Conservation (phyloP, 1,140 invertebrate species). For the Drosophila arawakana region DNA sequence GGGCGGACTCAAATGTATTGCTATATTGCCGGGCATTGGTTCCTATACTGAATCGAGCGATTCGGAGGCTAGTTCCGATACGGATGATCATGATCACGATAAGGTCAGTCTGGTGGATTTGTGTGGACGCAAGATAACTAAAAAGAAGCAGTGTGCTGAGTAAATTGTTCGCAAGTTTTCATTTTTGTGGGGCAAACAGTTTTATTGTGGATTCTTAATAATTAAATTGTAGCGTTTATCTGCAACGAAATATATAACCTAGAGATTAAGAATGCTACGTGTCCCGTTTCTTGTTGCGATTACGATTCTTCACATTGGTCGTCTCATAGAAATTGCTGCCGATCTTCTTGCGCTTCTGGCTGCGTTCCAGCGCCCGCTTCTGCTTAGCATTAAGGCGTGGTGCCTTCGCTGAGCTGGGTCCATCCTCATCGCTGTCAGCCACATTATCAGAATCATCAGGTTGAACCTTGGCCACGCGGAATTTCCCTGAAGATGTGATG, state of each 20-base stretch:
- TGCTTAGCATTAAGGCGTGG: slow-evolving; percentile 91
- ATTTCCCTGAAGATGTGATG: slow-evolving; percentile 86
- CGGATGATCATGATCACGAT: slow-evolving; percentile 84
- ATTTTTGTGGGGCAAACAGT: slow-evolving; percentile 28
- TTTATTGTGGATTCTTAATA: slow-evolving; percentile 59
- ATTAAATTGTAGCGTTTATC: slow-evolving; percentile 44
- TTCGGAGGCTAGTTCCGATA: slow-evolving; percentile 88
- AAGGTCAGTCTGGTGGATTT: slow-evolving; percentile 85
- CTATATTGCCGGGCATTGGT: slow-evolving; percentile 91
- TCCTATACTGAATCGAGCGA: slow-evolving; percentile 90
- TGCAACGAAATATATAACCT: slow-evolving; percentile 62
- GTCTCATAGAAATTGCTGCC: slow-evolving; percentile 97
- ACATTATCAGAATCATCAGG: slow-evolving; percentile 62
- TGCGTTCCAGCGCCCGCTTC: slow-evolving; percentile 90
- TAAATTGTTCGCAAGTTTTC: slow-evolving; percentile 17
- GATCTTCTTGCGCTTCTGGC: slow-evolving; percentile 92
- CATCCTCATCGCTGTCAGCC: slow-evolving; percentile 77
- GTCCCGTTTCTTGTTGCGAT: slow-evolving; percentile 80
- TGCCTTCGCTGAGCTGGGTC: slow-evolving; percentile 57
- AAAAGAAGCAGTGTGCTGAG: slow-evolving; percentile 80
- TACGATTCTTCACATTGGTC: slow-evolving; percentile 94
- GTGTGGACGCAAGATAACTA: slow-evolving; percentile 86
- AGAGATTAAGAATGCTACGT: slow-evolving; percentile 57
- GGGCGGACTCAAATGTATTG: slow-evolving; percentile 88
- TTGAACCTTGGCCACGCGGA: slow-evolving; percentile 84